Base-by-base conservation (phyloP, 2,888 invertebrate species). In the Apodemia mormo region DNA sequence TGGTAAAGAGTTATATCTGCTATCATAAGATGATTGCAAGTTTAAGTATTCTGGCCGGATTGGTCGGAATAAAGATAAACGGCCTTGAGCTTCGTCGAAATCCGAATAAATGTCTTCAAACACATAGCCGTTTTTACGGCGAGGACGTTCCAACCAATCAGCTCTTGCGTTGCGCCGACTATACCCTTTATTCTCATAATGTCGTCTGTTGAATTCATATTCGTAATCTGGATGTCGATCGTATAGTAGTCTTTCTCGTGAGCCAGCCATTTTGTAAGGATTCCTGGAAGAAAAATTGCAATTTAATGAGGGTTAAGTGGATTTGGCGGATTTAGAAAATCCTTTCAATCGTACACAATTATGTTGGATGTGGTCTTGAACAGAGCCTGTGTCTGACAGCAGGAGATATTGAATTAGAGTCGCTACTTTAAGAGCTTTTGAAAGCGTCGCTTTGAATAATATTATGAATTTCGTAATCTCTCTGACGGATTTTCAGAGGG, bases 61-160 rank as follows among this genome's bases (percentile, higher is more conserved):
- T 33, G 94, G 93, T 78, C 91, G 83, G 78, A 93, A 94, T 49
- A 94, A 78, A 5, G 94, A 94, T 30, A 94, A 71, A 1, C 89
- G 81, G 3, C 92, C 93, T 80, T 93, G 93, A 7, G 92, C 91
- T 80, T 92, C 93, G 67, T 93, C 93, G 75, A 91, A 93, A 75
- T 93, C 92, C 37, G 92, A 92, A 73, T 94, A 94, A 56, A 93
- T 92, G 74, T 94, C 94, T 84, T 94, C 94, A 76, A 89, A 93
- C 14, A 93, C 92, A 75, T 89, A 93, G 1, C 93, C 93, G 71
- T 93, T 92, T 76, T 87, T 92, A 58, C 92, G 81, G 78, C 85
- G 82, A 8, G 89, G 88, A 75, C 85, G 79, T 54, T 89, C 89
- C 65, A 71, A 74, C 7, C 78, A 72, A 54, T 76, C 79, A 2